Percentiles rank a stretch among this genome's conserved stretches.
Evolutionary conservation across 1,140 invertebrate genomes (phyloP).

Genomic region (Drosophila funebris): DNA sequence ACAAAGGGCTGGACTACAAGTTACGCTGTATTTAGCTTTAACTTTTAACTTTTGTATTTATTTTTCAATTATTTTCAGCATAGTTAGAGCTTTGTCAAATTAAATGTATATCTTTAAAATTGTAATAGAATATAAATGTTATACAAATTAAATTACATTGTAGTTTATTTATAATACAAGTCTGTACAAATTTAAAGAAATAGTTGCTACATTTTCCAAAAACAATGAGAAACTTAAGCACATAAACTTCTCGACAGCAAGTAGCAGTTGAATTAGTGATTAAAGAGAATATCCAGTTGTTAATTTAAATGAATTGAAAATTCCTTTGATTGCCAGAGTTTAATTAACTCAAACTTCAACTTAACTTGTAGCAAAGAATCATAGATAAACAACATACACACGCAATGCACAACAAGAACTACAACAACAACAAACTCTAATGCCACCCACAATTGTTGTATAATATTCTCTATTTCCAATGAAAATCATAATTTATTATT

Average conservation of each 20-base stretch:
- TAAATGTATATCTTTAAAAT: no score
- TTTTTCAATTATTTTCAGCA: no score
- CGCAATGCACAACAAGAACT: background rate
- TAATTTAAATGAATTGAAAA: constrained; percentile 10
- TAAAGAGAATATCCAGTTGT: background rate
- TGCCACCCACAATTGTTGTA: constrained; percentile 1
- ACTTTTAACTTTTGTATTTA: no score
- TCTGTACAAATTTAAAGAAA: no score
- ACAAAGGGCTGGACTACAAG: no score
- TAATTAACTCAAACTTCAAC: constrained; percentile 21
- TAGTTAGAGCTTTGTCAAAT: no score
- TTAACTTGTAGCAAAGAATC: constrained; percentile 21
- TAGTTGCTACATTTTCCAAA: no score
- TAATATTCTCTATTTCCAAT: constrained; percentile 43
- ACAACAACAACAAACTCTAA: background rate
- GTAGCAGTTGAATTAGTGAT: background rate
- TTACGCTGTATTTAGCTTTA: no score
- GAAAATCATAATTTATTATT: constrained; percentile 80
- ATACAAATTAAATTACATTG: no score
- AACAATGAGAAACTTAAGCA: no score
- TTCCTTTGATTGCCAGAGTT: constrained; percentile 22
- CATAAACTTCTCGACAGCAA: background rate
- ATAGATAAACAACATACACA: constrained; percentile 18
- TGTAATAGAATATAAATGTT: no score
- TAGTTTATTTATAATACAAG: no score